phyloP scores from a whole-genome alignment of 2,797 vertebrate genomes.

The Aplochiton taeniatus region DNA sequence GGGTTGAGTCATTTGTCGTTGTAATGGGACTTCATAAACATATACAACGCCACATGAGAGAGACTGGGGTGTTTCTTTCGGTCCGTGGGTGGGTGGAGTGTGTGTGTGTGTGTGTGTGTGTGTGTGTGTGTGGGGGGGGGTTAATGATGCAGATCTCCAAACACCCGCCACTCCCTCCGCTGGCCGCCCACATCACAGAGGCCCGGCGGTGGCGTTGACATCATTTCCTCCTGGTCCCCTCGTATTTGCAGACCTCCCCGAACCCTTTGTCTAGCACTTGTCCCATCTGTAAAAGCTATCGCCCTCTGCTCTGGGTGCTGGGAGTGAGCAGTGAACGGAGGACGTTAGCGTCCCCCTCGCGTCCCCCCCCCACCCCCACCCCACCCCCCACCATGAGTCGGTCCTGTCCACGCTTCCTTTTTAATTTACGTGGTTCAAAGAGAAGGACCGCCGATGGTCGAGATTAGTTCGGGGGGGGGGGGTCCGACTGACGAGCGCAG shows the following conservation, averaged over 20 bases:
- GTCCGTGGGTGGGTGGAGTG: too few relatives aligned
- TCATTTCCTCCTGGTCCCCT: slow-evolving; percentile 54
- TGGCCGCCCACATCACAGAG: not conserved
- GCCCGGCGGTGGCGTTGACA: slow-evolving; percentile 42
- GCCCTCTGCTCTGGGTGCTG: not conserved
- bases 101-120: too few relatives aligned
- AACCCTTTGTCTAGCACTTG: not conserved
- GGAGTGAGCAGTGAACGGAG: not conserved
- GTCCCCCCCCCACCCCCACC: not conserved
- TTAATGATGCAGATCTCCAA: slow-evolving; percentile 49
- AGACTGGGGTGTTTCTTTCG: slow-evolving; percentile 48
- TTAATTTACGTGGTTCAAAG: slow-evolving; percentile 34
- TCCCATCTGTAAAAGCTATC: slow-evolving; percentile 27
- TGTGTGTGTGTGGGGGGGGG: slow-evolving; percentile 52
- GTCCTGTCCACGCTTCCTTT: slow-evolving; percentile 42
- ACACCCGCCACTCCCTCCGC: not conserved
- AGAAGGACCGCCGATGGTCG: slow-evolving; percentile 58
- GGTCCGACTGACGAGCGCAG: not conserved
- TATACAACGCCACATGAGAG: slow-evolving; percentile 54
- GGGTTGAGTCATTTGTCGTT: slow-evolving; percentile 49
- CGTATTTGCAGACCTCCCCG: slow-evolving; percentile 46
- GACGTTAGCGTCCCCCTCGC: not conserved
- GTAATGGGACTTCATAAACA: slow-evolving; percentile 59
- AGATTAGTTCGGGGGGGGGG: slow-evolving; percentile 66
- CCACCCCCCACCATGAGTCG: not conserved